Base-by-base conservation (phyloP, 30 jellyfish, hydroid and myxozoan genomes). In the Aurelia coerulea region DNA sequence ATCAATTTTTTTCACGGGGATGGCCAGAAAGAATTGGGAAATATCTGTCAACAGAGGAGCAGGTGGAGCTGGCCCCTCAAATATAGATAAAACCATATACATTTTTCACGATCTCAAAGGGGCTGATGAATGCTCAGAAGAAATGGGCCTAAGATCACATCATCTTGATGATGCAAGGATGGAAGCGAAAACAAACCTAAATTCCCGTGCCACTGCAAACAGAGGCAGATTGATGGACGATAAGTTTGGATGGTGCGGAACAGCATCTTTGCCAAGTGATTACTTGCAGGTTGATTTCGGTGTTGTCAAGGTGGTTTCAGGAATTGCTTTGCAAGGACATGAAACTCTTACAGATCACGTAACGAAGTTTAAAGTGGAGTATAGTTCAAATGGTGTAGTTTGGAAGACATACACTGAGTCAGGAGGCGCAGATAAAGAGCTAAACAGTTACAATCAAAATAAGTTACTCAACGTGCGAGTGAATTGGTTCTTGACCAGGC, bases 71-170 rank as follows among this genome's bases (percentile, higher is more conserved):
- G 85, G 46, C n/a, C 56, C 56, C 56, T 50, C 72, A 50, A 74
- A 62, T 17, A 52, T 74, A 0, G 54, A 23, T 19, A 52, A 4
- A 17, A 52, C 31, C 72, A 84, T 84, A 17, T 8, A 64, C 18
- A 63, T 66, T 17, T 84, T 73, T 68, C 79, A 37, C 18, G 93
- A 84, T 11, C 68, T 74, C 34, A 60, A 60, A 17, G 70, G 88
- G 13, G 15, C 7, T 50, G 88, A 84, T 29, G 93, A 84, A n/a
- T 84, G 93, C 68, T 84, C 93, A 2, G 71, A 73, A 4, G 93
- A 84, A 50, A 51, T 84, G 73, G 93, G 93, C 6, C 33, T 84
- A 7, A 42, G 84, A 23, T 35, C 83, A 10, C 35, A 69, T 0
- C 50, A 73, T 35, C 23, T 84, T 4, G 82, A 80, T n/a, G 88